Evolutionary conservation across 35 echinoderm and acorn worm genomes (phyloP).

Genomic region (Anneissia japonica): DNA sequence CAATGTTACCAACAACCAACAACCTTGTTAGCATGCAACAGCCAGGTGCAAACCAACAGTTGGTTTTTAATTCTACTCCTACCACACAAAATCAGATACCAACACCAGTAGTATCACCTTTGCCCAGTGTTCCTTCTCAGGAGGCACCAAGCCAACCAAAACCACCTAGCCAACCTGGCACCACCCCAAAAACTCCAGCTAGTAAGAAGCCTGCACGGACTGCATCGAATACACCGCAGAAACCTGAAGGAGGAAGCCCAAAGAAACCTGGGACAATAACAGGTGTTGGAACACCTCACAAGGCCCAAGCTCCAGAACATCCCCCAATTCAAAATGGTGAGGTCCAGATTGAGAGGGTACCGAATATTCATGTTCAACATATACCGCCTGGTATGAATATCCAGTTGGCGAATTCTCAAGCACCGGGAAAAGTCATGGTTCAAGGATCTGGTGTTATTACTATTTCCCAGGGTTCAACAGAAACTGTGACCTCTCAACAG

Average conservation of each 20-base stretch:
- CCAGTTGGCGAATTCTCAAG: not conserved
- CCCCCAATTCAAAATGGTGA: slow-evolving; percentile 62
- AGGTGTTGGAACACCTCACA: not conserved
- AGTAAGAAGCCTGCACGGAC: not conserved
- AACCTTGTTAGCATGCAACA: not conserved
- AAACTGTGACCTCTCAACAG: not conserved
- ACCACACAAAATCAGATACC: not conserved
- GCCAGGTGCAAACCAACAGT: not conserved
- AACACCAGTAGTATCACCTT: not conserved
- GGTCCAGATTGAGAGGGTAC: slow-evolving; percentile 81
- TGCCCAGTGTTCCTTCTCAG: not conserved
- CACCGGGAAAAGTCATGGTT: not conserved
- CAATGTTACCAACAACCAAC: not conserved
- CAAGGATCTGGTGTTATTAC: not conserved
- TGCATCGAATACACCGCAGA: not conserved
- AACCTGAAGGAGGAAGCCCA: slow-evolving; percentile 38
- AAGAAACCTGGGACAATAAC: slow-evolving; percentile 6
- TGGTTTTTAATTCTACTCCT: not conserved
- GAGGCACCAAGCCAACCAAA: not conserved
- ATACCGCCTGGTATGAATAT: not conserved
- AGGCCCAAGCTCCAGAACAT: slow-evolving; percentile 14
- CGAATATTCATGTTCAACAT: slow-evolving; percentile 59
- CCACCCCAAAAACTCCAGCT: slow-evolving; percentile 2
- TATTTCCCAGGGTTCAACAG: not conserved
- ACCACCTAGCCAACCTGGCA: not conserved